phyloP scores from a whole-genome alignment of 2,888 invertebrate genomes.

The Xestoiulus laeticollis region DNA sequence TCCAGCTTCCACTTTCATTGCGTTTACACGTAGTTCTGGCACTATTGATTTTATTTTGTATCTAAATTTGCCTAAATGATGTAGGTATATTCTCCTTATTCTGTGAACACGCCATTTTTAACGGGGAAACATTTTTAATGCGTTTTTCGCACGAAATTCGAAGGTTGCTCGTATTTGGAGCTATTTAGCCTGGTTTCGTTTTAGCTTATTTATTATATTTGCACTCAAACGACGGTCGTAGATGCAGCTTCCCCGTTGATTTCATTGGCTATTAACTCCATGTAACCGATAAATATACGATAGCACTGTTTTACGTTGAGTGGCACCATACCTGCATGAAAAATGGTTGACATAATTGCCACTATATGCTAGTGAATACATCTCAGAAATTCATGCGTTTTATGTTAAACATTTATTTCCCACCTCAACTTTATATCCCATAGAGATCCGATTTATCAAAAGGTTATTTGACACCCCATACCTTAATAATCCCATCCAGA shows the following conservation, averaged over 20 bases:
- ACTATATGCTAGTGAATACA: background rate
- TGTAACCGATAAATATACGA: background rate
- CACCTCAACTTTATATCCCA: background rate
- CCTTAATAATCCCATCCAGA: background rate
- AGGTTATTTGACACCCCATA: background rate
- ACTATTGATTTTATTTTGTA: background rate
- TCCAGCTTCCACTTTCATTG: background rate
- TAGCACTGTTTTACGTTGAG: background rate
- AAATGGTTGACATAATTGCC: background rate
- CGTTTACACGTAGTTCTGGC: background rate
- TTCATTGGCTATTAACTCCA: slow-evolving; percentile 15
- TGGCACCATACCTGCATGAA: background rate
- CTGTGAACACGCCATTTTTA: slow-evolving; percentile 1
- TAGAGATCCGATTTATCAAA: background rate
- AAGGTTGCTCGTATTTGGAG: background rate
- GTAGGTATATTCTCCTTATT: background rate
- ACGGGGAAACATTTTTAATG: background rate
- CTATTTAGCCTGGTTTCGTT: background rate
- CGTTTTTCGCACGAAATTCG: background rate
- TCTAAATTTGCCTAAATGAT: background rate
- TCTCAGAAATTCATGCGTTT: background rate
- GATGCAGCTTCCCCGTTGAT: background rate
- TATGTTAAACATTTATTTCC: background rate
- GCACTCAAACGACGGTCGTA: background rate
- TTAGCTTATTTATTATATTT: slow-evolving; percentile 15